Percentiles rank a stretch among this genome's conserved stretches.
Conservation (phyloP, 1,140 invertebrate genomes). For the Aphaenogaster rudis region DNA sequence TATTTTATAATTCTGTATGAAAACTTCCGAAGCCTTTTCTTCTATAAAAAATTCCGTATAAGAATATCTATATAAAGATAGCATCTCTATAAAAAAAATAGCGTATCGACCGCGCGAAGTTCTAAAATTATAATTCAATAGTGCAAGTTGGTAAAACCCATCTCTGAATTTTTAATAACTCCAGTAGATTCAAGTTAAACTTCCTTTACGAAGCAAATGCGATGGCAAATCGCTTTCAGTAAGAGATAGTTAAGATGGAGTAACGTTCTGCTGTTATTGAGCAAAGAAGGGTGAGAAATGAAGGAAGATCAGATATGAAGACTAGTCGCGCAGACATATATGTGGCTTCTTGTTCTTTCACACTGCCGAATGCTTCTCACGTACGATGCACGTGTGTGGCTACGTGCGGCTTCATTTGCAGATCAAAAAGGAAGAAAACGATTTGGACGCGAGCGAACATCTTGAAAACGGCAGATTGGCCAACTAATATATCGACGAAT, state of each 20-base stretch:
- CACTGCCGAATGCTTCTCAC: slow-evolving; percentile 45
- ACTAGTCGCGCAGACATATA: neutral
- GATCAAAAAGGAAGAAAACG: slow-evolving; percentile 41
- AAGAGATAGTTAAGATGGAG: slow-evolving; percentile 24
- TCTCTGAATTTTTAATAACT: slow-evolving; percentile 12
- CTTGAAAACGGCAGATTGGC: slow-evolving; percentile 31
- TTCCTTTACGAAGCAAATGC: neutral
- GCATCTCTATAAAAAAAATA: slow-evolving; percentile 12
- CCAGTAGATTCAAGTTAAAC: slow-evolving; percentile 23
- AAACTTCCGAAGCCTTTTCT: neutral
- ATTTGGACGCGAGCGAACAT: slow-evolving; percentile 30
- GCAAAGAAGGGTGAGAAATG: neutral
- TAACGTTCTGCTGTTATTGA: slow-evolving; percentile 44
- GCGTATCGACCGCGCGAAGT: neutral
- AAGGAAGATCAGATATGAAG: neutral
- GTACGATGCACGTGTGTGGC: slow-evolving; percentile 49
- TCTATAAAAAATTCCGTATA: neutral
- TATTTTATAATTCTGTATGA: neutral
- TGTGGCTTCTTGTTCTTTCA: slow-evolving; percentile 20
- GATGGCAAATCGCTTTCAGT: slow-evolving; percentile 28
- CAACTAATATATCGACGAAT: neutral
- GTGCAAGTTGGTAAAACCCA: neutral
- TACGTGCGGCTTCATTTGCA: slow-evolving; percentile 18
- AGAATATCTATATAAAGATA: neutral
- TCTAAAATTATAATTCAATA: slow-evolving; percentile 32